Conservation (phyloP, 2,797 vertebrate species). For the Schizopygopsis malacanthus region DNA sequence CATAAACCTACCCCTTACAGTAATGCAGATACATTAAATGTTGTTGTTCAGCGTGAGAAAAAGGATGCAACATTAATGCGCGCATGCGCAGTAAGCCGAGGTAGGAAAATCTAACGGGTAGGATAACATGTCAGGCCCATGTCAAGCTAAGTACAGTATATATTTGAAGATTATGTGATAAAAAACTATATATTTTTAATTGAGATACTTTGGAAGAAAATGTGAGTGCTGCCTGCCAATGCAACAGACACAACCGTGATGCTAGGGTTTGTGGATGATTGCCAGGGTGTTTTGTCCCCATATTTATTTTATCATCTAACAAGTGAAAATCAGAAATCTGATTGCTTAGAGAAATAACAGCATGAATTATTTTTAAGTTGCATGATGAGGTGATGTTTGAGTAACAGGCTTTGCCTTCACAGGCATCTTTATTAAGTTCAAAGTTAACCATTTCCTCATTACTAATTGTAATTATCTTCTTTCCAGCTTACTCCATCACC, state of each 20-base stretch:
- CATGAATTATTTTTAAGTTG: background rate
- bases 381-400: background rate
- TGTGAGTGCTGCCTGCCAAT: background rate
- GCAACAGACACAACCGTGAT: background rate
- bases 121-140: too few species aligned
- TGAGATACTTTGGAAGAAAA: background rate
- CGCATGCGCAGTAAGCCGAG: too few species aligned
- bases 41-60: too few species aligned
- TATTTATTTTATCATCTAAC: background rate
- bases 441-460: background rate
- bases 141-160: too few species aligned
- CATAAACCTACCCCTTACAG: too few species aligned
- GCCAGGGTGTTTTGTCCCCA: too few species aligned
- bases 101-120: too few species aligned
- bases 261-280: background rate
- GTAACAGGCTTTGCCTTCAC: background rate
- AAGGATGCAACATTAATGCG: too few species aligned
- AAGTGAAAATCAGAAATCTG: background rate
- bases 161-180: too few species aligned
- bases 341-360: background rate
- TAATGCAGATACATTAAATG: too few species aligned
- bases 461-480: background rate
- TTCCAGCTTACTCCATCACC: constrained; percentile 12
- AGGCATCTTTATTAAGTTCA: background rate
- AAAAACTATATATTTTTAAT: background rate